These are phyloP conservation scores for Myodes glareolus DNA, from an alignment of 2,113 vertebrate species.

Conservation along the genomic window DNA sequence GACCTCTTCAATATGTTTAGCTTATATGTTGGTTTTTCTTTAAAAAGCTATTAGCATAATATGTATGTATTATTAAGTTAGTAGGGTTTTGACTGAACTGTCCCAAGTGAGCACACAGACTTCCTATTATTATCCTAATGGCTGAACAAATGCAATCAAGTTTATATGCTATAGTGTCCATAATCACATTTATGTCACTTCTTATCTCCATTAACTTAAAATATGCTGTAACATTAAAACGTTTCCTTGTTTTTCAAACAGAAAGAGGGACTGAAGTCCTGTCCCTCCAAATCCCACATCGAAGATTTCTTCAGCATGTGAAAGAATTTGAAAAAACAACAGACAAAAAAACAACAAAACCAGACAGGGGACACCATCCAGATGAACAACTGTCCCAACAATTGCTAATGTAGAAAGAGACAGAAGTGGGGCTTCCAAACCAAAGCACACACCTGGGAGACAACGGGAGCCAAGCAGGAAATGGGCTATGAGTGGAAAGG, in stretches of 20 bases:
- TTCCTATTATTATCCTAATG: constrained; percentile 28
- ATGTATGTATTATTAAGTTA: neutral
- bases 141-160: neutral
- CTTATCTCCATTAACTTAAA: constrained; percentile 41
- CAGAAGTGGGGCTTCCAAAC: neutral
- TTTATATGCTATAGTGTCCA: neutral
- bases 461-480: neutral
- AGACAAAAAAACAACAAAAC: neutral
- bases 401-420: neutral
- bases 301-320: neutral
- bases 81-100: constrained; percentile 4
- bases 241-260: neutral
- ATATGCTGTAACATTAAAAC: neutral
- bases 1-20: neutral
- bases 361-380: neutral
- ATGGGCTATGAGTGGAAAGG: neutral
- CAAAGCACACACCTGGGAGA: neutral
- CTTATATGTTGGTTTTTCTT: neutral
- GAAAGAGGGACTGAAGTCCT: neutral
- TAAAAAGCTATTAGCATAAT: constrained; percentile 3
- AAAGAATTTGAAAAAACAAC: constrained; percentile 6
- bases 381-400: neutral
- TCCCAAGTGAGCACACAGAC: neutral
- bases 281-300: neutral
- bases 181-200: constrained; percentile 27